phyloP scores from a whole-genome alignment of 2,888 invertebrate species.

The Gastrophysa polygoni region DNA sequence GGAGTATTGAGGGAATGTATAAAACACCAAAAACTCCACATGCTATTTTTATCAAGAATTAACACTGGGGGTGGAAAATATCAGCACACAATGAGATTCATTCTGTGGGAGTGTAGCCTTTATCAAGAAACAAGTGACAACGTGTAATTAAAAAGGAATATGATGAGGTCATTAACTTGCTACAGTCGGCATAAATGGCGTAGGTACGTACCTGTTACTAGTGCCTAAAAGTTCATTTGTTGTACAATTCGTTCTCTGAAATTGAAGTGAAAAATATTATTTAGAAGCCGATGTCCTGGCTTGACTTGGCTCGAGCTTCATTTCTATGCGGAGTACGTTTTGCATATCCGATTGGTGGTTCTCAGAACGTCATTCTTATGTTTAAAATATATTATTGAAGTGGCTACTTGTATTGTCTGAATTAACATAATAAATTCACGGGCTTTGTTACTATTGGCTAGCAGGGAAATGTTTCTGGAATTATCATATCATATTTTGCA shows the following conservation, averaged over 20 bases:
- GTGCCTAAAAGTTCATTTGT: conserved; percentile 12
- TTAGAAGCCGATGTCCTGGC: conserved; percentile 44
- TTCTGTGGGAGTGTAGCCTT: too few relatives aligned
- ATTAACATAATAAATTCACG: conserved; percentile 18
- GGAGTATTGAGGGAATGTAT: too few relatives aligned
- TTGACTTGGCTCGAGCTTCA: conserved; percentile 33
- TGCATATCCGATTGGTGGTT: conserved; percentile 51
- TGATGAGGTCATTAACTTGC: background rate
- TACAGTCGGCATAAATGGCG: background rate
- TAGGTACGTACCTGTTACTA: background rate
- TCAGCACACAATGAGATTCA: too few relatives aligned
- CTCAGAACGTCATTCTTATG: conserved; percentile 45
- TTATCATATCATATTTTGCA: background rate
- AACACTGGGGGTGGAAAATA: too few relatives aligned
- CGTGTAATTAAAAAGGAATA: background rate
- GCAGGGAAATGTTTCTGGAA: background rate
- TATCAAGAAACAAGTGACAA: too few relatives aligned
- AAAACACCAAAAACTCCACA: too few relatives aligned
- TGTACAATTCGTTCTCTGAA: conserved; percentile 30
- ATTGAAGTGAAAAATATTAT: conserved; percentile 42
- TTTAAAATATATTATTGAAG: conserved; percentile 28
- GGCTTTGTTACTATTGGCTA: background rate
- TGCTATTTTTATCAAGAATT: too few relatives aligned
- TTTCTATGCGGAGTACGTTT: conserved; percentile 50
- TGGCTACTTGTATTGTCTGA: conserved; percentile 29